Conservation (phyloP, 2,888 invertebrate genomes). For the Aelia acuminata region DNA sequence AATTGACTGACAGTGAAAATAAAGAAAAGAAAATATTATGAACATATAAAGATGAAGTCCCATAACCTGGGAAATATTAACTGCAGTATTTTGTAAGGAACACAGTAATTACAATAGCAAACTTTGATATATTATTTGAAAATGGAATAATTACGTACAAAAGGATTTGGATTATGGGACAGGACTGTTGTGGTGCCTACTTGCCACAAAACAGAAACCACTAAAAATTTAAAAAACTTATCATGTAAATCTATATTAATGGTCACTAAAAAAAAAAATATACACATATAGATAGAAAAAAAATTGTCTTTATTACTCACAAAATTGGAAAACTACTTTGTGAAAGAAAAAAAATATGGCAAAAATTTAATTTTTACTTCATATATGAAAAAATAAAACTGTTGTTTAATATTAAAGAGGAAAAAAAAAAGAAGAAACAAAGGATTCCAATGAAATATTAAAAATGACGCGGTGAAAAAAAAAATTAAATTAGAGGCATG, state of each 20-base stretch:
- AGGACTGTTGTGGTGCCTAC: constrained; percentile 53
- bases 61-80: constrained; percentile 31
- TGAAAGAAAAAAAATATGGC: not conserved
- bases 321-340: not conserved
- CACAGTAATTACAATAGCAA: not conserved
- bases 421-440: not conserved
- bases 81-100: constrained; percentile 29
- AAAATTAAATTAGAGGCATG: not conserved
- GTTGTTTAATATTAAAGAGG: not conserved
- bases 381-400: not conserved
- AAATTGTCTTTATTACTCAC: not conserved
- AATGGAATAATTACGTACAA: not conserved
- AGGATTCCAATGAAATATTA: not conserved
- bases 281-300: too few relatives aligned
- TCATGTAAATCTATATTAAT: constrained; percentile 28
- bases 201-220: constrained; percentile 57
- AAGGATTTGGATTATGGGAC: constrained; percentile 26
- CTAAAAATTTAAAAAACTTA: not conserved
- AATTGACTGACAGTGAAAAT: constrained; percentile 42
- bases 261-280: constrained; percentile 9
- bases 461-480: not conserved
- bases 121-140: constrained; percentile 11
- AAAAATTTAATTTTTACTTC: not conserved
- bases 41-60: constrained; percentile 2
- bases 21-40: constrained; percentile 21